Evolutionary conservation across 2,797 vertebrate genomes (phyloP).

Genomic region (Parauchenoglanis ngamensis): DNA sequence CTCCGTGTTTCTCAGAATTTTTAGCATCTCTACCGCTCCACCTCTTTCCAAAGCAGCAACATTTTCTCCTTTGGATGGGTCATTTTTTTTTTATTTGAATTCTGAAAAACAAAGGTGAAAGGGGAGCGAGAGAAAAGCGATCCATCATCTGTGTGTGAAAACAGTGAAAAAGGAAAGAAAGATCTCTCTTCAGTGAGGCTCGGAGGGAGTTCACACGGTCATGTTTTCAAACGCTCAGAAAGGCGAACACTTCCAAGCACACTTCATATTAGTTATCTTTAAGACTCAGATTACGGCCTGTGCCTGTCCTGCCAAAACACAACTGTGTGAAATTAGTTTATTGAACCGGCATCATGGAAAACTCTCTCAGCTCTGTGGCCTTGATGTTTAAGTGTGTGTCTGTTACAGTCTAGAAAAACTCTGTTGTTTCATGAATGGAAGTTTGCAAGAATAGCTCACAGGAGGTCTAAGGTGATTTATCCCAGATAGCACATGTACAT

Average conservation of each 20-base stretch:
- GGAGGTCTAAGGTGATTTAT: not conserved
- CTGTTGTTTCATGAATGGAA: not conserved
- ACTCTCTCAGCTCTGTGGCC: not conserved
- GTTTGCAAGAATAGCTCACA: not conserved
- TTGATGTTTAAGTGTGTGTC: not conserved
- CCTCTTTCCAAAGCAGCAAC: not conserved
- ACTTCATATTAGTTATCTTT: not conserved
- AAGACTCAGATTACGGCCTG: not conserved
- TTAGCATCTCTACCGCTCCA: not conserved
- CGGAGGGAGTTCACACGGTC: constrained; percentile 4
- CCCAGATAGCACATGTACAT: not conserved
- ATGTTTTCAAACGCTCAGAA: not conserved
- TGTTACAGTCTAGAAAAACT: too few species aligned
- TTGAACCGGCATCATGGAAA: not conserved
- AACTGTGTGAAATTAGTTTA: not conserved
- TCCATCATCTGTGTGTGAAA: not conserved
- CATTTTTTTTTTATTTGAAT: not conserved
- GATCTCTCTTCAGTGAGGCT: not conserved
- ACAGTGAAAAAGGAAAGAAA: not conserved
- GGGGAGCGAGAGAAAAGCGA: not conserved
- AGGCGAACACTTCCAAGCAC: not conserved
- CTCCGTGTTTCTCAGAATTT: not conserved
- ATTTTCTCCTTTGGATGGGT: not conserved
- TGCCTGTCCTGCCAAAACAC: not conserved
- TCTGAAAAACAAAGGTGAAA: not conserved